Base-by-base conservation (phyloP, 2,888 invertebrate species). In the Troides helena region DNA sequence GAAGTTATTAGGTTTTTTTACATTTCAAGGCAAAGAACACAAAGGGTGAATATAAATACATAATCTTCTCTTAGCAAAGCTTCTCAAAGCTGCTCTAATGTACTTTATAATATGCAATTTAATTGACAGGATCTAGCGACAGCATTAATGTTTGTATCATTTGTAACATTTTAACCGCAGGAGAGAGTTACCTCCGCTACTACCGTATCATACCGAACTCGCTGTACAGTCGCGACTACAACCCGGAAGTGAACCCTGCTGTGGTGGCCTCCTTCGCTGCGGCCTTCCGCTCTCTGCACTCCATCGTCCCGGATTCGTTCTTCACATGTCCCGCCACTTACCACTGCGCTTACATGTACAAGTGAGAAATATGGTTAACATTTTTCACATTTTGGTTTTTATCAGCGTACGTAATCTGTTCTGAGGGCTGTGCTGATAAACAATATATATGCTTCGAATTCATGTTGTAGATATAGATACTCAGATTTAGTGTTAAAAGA, bases 231-330 rank as follows among this genome's bases (percentile, higher is more conserved):
- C 93, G 94, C 71, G 96, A 96, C 84, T 96, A 96, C 85, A 90
- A 93, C 76, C 90, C 93, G 23, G 88, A 90, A 1, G 94, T 95
- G 0, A 94, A 95, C 80, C 94, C 95, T 0, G 94, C 94, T 1
- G 85, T 94, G 56, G 90, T 96, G 71, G 96, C 96, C 79, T 94
- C 94, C 59, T 95, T 96, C 78, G 94, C 95, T 0, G 94, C 94
- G 0, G 96, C 96, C 36, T 95, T 95, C 84, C 90, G 96, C 80
- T 95, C 94, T 80, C 94, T 96, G 80, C 96, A 96, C 85, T 93
- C 95, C 1, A 85, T 94, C 63, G 94, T 96, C 71, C 95, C 89
- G 0, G 90, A 89, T 62, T 80, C 86, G 57, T 82, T 93, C 73
- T 83, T 86, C 82, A 80, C 84, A 6, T 90, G 91, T 36, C 88